A percentile compares a stretch with the other conserved stretches of the same genome.
Conservation (phyloP, 2,113 vertebrate species). For the Phylloscopus trochiloides region DNA sequence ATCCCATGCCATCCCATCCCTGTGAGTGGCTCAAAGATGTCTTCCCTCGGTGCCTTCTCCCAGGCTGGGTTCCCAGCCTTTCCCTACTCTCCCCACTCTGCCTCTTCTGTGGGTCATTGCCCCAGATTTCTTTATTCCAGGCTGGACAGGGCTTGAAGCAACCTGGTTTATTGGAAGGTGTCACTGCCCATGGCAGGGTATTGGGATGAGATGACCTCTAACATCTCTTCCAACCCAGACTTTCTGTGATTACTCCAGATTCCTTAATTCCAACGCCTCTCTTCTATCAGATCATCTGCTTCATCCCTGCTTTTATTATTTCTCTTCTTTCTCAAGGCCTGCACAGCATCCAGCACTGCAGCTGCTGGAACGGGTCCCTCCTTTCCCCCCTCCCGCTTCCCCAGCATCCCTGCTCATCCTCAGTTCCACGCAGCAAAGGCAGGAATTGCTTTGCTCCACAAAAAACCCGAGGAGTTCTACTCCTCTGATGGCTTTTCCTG, state of each 20-base stretch:
- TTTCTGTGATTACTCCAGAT: not conserved
- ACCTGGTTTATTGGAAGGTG: not conserved
- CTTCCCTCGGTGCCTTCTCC: not conserved
- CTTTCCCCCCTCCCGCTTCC: not conserved
- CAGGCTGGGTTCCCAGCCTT: not conserved
- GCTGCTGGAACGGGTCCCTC: not conserved
- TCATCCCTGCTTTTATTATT: not conserved
- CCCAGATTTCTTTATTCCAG: not conserved
- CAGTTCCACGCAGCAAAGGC: not conserved
- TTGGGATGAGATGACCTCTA: not conserved
- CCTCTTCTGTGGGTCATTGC: not conserved
- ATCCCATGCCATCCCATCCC: not conserved
- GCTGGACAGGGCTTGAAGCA: not conserved
- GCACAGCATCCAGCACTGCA: not conserved
- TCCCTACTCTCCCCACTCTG: not conserved
- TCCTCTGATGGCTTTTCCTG: not conserved
- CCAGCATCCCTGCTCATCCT: not conserved
- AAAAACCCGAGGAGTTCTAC: not conserved
- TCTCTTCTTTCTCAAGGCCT: not conserved
- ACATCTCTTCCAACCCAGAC: not conserved
- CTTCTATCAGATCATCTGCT: not conserved
- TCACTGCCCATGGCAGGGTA: not conserved
- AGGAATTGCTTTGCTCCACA: not conserved
- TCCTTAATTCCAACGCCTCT: not conserved
- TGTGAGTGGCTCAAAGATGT: not conserved